Evolutionary conservation across 2,888 invertebrate species (phyloP), one percentile per base, ranked within the genome.

Genomic region (Tridacna gigas): DNA sequence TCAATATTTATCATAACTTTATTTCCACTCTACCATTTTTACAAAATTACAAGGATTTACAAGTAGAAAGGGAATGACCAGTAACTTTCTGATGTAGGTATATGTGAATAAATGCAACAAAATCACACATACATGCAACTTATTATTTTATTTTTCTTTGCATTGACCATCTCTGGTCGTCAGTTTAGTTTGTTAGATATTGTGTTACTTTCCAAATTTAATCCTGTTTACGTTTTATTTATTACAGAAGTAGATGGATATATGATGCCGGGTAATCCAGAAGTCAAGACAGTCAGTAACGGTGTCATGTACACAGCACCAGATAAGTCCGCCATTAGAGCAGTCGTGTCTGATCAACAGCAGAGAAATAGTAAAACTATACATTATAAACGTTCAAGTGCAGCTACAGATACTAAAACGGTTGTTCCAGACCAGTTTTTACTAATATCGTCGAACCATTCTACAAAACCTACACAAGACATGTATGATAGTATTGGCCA

Each of bases 401-500:
- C 22, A 22, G 47, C 45, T 51, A 71, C 76, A 3, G 71, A 65
- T 51, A 56, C 45, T 26, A 28, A 61, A 11, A 12, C 48, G 3
- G 20, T 20, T 20, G 12, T 12, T 48, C 18, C 51, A 1, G 22
- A 47, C 22, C 45, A 69, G 28, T 11, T 15, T 51, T 48, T 25
- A 22, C 12, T 22, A 22, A 26, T n/a, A 63, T 22, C 63, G 20
- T 18, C 12, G 13, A 63, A 13, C 22, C 1, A 3, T 2, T 25
- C 63, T 3, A 13, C 22, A 25, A 69, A 45, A 45, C 45, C n/a
- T 11, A n/a, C 51, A n/a, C 25, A 22, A 12, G 83, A 83, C 37
- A 66, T 60, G 11, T 83, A 83, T 61, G 83, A 83, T 66, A 83
- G 83, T 51, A 83, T 83, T 12, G 83, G 83, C 18, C 79, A 83